Conservation (phyloP, 2,888 invertebrate species). For the Cerastis rubricosa region DNA sequence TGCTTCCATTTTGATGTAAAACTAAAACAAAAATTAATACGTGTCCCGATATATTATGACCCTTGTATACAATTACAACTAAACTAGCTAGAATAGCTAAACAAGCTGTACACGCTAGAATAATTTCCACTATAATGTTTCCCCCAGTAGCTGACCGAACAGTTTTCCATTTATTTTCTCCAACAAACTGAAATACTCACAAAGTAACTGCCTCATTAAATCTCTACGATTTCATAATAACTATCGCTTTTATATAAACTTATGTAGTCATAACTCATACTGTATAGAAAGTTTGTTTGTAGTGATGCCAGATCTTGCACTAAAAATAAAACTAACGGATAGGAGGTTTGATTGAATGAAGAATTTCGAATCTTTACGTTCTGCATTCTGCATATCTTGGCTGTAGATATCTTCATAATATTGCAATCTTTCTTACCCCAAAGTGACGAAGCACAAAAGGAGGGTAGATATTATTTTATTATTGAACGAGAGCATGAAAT, state of each 20-base stretch:
- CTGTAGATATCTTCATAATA: too few species aligned
- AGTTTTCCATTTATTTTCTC: conserved; percentile 27
- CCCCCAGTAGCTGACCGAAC: not conserved
- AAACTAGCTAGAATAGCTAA: too few species aligned
- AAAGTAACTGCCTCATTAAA: conserved; percentile 16
- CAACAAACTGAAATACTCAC: not conserved
- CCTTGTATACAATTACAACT: too few species aligned
- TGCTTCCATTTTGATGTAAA: not conserved
- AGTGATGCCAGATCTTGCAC: conserved; percentile 9
- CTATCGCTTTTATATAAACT: conserved; percentile 14
- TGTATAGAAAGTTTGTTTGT: conserved; percentile 2
- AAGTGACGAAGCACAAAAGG: not conserved
- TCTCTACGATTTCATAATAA: conserved; percentile 12
- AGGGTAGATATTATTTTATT: not conserved
- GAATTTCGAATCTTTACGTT: too few species aligned
- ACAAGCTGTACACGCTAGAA: not conserved
- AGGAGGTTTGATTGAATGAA: not conserved
- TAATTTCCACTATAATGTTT: conserved; percentile 1
- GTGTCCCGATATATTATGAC: not conserved
- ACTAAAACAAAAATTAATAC: too few species aligned
- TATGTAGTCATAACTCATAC: conserved; percentile 18
- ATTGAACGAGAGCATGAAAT: not conserved
- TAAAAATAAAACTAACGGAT: conserved; percentile 13
- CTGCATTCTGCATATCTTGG: not conserved
- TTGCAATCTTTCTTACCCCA: not conserved